Evolutionary conservation across 2,888 invertebrate species (phyloP), one percentile per base, ranked within the genome.

Genomic region (Drosophila sordidapex): DNA sequence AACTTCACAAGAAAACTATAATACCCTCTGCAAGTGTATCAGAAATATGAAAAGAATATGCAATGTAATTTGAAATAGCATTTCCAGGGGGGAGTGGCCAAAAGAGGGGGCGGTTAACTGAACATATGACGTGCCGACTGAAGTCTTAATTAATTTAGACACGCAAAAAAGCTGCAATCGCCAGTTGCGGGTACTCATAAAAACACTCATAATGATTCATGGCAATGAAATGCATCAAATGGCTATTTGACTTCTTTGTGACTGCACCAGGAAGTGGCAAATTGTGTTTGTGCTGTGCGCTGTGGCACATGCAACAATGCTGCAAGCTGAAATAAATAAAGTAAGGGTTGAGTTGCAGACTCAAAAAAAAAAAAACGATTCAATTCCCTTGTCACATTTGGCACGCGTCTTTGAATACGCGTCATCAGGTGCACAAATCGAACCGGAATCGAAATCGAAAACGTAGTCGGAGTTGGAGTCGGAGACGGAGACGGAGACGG

Each of bases 91-190:
- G 36, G 25, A 3, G 10, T 33, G 21, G 46, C 31, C 10, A 1
- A 13, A 27, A 11, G 27, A 36, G 25, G 38, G 21, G 31, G 76
- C 36, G 54, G 56, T 4, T 27, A 48, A 25, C 27, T 27, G 61
- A n/a, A 67, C 78, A 78, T 69, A 68, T 81, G 87, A 83, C 84
- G 75, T 81, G 84, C 70, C 81, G 73, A 78, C 84, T 74, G 71
- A 48, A 36, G 76, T 65, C 81, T 90, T 90, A 87, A 87, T 87
- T 87, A 90, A 87, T 90, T 83, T 78, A 67, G 70, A 78, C 89
- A 87, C 90, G 87, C 82, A 60, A 67, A 73, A 68, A 68, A 70
- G 72, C 68, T 73, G 79, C 87, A 74, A 79, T 76, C 70, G 76
- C 57, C 70, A 74, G 64, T 76, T 56, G 61, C 72, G 74, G 73